Conservation (phyloP, 2,113 vertebrate species). For the Spilogale gracilis region DNA sequence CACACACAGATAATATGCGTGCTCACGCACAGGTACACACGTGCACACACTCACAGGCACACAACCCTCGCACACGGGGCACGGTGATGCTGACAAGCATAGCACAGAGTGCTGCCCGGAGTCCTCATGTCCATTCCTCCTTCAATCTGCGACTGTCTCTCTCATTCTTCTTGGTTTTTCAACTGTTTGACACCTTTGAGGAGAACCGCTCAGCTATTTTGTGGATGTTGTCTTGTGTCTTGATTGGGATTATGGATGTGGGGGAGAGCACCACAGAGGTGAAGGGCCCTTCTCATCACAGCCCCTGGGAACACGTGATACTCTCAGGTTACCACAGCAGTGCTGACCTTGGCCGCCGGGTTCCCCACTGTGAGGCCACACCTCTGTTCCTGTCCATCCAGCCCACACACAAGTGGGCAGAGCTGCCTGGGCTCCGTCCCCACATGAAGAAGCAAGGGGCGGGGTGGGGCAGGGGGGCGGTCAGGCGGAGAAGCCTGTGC, state of each 20-base stretch:
- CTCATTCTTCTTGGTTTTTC: neutral
- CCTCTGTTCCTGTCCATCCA: neutral
- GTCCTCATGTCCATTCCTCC: neutral
- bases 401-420: neutral
- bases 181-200: neutral
- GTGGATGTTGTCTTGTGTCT: neutral
- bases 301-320: rapidly evolving
- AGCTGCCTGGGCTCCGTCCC: neutral
- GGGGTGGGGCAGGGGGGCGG: too few species aligned
- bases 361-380: neutral
- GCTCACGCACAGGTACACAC: neutral
- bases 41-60: neutral
- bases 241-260: too few species aligned
- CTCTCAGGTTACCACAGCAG: rapidly evolving
- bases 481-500: neutral
- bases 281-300: neutral
- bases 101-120: neutral
- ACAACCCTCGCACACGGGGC: neutral
- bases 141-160: neutral
- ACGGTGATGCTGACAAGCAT: neutral
- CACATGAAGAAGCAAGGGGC: neutral
- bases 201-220: neutral
- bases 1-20: too few species aligned
- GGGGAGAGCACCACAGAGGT: too few species aligned
- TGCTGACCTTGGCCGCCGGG: neutral